These are phyloP conservation scores for Cebus imitator DNA, from an alignment of 2,113 vertebrate genomes.

Conservation along the genomic window DNA sequence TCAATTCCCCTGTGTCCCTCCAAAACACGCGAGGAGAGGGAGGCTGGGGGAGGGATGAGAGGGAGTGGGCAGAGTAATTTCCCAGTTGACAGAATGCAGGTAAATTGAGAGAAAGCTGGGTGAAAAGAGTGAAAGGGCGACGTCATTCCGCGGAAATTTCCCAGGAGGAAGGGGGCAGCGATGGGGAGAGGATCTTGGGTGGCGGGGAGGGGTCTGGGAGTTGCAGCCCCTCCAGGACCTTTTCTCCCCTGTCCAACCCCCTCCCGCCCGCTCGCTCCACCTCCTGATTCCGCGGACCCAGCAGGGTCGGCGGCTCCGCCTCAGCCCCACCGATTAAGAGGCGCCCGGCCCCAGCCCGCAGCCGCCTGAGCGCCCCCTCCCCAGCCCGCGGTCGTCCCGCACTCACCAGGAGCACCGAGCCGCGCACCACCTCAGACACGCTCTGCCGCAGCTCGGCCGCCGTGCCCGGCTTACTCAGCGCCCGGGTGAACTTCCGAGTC, in stretches of 20 bases:
- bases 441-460: conserved; percentile 97
- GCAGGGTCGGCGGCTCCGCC: not conserved
- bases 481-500: conserved; percentile 96
- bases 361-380: not conserved
- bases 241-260: not conserved
- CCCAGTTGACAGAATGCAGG: not conserved
- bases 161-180: not conserved
- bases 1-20: not conserved
- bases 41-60: not conserved
- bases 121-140: not conserved
- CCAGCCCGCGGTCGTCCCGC: not conserved
- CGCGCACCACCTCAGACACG: conserved; percentile 96
- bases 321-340: not conserved
- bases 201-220: not conserved
- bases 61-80: not conserved
- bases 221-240: not conserved
- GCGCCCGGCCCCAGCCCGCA: not conserved
- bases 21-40: not conserved
- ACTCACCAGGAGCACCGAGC: conserved; percentile 95
- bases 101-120: not conserved
- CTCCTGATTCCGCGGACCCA: not conserved
- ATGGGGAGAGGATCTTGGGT: not conserved
- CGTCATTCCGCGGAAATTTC: not conserved
- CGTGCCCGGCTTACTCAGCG: conserved; percentile 95
- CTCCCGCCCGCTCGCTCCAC: not conserved